These are phyloP conservation scores for Cantharis flavilabris DNA, from an alignment of 2,888 invertebrate genomes.

Conservation along the genomic window DNA sequence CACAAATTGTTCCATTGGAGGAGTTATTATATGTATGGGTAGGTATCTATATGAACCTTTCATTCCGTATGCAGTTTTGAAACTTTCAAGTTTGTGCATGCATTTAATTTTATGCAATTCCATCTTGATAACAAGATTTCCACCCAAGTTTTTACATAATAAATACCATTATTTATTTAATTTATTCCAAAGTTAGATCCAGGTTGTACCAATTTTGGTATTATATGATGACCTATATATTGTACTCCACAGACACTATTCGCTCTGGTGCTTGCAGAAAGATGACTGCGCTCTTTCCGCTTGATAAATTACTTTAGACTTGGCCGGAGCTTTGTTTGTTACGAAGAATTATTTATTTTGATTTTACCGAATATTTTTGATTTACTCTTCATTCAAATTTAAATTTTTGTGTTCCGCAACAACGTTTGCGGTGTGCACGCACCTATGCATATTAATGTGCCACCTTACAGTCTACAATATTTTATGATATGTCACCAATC, in stretches of 20 bases:
- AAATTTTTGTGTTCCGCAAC: background rate
- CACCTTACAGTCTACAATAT: background rate
- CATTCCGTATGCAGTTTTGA: conserved; percentile 11
- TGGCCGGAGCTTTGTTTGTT: conserved; percentile 30
- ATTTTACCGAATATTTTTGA: background rate
- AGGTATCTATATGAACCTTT: background rate
- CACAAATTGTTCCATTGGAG: conserved; percentile 12
- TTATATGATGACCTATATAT: conserved; percentile 25
- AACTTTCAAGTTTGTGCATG: conserved; percentile 1
- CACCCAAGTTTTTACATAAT: background rate
- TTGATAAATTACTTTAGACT: conserved; percentile 34
- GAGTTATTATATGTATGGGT: background rate
- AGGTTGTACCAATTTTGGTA: conserved; percentile 17
- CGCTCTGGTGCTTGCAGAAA: conserved; percentile 29
- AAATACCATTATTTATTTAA: background rate
- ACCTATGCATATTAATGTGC: background rate
- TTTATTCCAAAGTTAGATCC: conserved; percentile 5
- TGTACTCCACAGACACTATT: conserved; percentile 17
- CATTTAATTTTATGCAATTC: background rate
- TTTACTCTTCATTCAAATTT: conserved; percentile 1
- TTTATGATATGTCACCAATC: background rate
- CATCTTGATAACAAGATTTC: background rate
- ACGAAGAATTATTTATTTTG: conserved; percentile 24
- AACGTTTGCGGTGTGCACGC: background rate
- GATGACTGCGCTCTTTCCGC: conserved; percentile 32